These are phyloP conservation scores for Mixornis gularis DNA, from an alignment of 2,113 vertebrate genomes.

Conservation along the genomic window DNA sequence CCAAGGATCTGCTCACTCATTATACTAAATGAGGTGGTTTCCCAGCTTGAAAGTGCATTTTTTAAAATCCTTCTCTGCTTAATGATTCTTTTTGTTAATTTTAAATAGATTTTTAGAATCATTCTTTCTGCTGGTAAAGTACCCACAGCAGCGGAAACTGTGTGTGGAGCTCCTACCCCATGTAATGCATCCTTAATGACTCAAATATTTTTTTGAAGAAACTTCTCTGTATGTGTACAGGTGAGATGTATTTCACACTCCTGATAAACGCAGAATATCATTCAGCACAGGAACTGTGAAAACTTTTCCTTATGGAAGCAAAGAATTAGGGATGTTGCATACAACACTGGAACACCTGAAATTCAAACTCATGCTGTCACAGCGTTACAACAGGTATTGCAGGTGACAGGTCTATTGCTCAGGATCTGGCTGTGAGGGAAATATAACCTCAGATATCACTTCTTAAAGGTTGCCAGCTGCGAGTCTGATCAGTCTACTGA, in stretches of 20 bases:
- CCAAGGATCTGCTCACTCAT: conserved; percentile 60
- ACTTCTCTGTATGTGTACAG: neutral
- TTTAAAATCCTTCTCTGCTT: conserved; percentile 49
- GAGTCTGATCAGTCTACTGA: neutral
- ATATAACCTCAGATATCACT: neutral
- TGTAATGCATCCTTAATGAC: conserved; percentile 18
- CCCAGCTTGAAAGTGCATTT: conserved; percentile 66
- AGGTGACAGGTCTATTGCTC: neutral
- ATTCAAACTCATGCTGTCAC: neutral
- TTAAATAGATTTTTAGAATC: conserved; percentile 60
- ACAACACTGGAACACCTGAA: neutral
- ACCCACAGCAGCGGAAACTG: conserved; percentile 39
- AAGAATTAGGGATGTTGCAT: neutral
- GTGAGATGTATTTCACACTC: neutral
- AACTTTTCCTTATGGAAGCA: neutral
- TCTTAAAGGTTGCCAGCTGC: neutral
- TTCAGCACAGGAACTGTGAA: neutral
- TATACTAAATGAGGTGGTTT: conserved; percentile 64
- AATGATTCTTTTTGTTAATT: conserved; percentile 68
- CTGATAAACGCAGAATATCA: neutral
- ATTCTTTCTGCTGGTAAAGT: conserved; percentile 43
- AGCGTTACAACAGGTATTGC: neutral
- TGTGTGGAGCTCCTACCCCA: neutral
- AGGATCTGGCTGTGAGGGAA: neutral
- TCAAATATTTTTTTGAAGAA: neutral